Evolutionary conservation across 2,797 vertebrate genomes (phyloP).

Genomic region (Siniperca scherzeri): DNA sequence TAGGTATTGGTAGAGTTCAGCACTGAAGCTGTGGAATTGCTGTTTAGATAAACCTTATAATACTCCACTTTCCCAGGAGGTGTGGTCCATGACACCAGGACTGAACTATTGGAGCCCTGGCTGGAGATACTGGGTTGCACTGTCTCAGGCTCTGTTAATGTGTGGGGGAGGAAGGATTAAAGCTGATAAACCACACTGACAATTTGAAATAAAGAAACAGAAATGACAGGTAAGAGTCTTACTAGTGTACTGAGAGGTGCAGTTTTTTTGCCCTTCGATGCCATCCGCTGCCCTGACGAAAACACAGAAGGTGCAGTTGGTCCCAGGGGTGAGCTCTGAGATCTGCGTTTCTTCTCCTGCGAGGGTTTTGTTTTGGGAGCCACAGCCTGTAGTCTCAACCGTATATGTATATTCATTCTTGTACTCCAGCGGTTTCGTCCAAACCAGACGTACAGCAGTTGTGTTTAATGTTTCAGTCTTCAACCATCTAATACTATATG

Average conservation of each 20-base stretch:
- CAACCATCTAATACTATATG: constrained; percentile 27
- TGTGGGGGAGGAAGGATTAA: constrained; percentile 3
- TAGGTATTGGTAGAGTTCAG: fast-evolving
- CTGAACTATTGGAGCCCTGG: constrained; percentile 65
- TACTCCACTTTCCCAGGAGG: constrained; percentile 60
- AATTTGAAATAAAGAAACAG: not conserved
- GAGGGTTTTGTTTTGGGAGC: not conserved
- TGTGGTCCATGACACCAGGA: constrained; percentile 69
- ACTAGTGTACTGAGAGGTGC: constrained; percentile 74
- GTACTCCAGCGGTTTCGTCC: constrained; percentile 49
- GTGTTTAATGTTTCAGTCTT: constrained; percentile 44
- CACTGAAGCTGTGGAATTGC: fast-evolving
- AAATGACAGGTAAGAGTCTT: constrained; percentile 30
- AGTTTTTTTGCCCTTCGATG: constrained; percentile 43
- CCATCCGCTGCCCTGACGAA: constrained; percentile 48
- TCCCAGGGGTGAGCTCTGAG: constrained; percentile 68
- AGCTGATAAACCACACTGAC: not conserved
- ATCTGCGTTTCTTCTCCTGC: fast-evolving
- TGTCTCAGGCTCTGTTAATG: constrained; percentile 68
- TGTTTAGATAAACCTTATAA: constrained; percentile 59
- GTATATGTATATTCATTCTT: constrained; percentile 56
- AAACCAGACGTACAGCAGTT: constrained; percentile 60
- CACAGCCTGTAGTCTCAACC: constrained; percentile 48
- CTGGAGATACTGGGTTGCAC: constrained; percentile 55
- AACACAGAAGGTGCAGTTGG: constrained; percentile 73